Base-by-base conservation (phyloP, 2,113 vertebrate species). In the Stegastes partitus region DNA sequence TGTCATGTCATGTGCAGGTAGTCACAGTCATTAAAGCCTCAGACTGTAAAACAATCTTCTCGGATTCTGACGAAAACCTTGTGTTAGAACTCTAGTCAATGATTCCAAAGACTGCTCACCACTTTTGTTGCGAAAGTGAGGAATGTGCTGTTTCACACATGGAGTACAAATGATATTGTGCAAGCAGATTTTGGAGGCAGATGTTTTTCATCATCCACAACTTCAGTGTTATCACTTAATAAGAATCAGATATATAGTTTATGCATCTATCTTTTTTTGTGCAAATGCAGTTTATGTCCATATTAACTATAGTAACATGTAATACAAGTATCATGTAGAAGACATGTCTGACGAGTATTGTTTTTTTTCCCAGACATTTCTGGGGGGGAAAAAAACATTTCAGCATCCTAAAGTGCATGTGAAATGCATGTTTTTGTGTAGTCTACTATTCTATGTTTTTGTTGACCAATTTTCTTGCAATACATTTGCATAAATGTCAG, bases 1-100 rank as follows among this genome's bases (percentile, higher is more conserved):
- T 34, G 1, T 34, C n/a, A 8, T 34, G 47, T 61, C 54, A 61
- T 34, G 2, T 71, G 26, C 14, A 23, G 21, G 26, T 14, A 56
- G 12, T 19, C 34, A 15, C 16, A 11, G 21, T 19, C 45, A 59
- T 9, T 45, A 15, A 23, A 55, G 18, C 18, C 53, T 42, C 39
- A 39, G 26, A 68, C 37, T 12, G 51, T 63, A 53, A 55, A 28
- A 61, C 39, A 34, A 53, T 45, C 59, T 28, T 63, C 7, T 21
- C 15, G 15, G 28, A 3, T 28, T 39, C 37, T 7, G 16, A 45
- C 21, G 18, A n/a, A 63, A 45, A 11, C 44, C 44, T 51, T 23
- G 28, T 26, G 23, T 31, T 66, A 45, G 42, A 68, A 23, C 56
- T 47, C 15, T 6, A 5, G 68, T 68, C 73, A 81, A 73, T 77